Conservation (phyloP, 2,888 invertebrate species). For the Aphidoletes aphidimyza region DNA sequence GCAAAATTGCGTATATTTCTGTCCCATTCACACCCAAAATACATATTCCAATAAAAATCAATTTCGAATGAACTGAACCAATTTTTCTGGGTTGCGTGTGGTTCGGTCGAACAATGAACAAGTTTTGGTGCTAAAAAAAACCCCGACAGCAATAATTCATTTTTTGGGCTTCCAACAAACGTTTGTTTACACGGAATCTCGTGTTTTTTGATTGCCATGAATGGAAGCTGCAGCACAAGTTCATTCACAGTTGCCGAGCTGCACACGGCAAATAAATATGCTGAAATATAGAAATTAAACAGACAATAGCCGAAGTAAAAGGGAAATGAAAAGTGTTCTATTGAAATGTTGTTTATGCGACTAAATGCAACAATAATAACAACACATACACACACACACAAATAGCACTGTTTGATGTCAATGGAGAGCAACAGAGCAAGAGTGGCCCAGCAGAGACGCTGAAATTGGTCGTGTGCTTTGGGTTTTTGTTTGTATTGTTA, state of each 20-base stretch:
- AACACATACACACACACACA: too few species aligned
- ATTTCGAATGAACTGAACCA: not conserved
- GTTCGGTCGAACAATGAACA: not conserved
- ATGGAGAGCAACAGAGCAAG: not conserved
- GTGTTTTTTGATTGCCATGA: not conserved
- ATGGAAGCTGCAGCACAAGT: not conserved
- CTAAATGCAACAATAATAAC: constrained; percentile 29
- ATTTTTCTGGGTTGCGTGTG: not conserved
- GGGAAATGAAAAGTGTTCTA: constrained; percentile 14
- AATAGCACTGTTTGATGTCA: constrained; percentile 31
- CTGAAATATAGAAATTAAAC: constrained; percentile 14
- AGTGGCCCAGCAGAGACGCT: not conserved
- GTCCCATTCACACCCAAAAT: too few species aligned
- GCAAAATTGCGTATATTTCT: constrained; percentile 20
- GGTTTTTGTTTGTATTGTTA: constrained; percentile 52
- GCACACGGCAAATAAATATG: not conserved
- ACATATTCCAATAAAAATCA: constrained; percentile 12
- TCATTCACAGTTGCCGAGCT: too few species aligned
- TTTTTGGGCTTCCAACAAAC: not conserved
- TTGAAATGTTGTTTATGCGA: constrained; percentile 14
- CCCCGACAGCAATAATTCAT: constrained; percentile 53
- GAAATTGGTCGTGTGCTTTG: constrained; percentile 21
- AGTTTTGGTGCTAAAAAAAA: too few species aligned
- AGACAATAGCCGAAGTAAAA: not conserved
- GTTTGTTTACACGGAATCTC: constrained; percentile 4